Conservation (phyloP, 2,797 vertebrate species). For the Gambelia wislizenii region DNA sequence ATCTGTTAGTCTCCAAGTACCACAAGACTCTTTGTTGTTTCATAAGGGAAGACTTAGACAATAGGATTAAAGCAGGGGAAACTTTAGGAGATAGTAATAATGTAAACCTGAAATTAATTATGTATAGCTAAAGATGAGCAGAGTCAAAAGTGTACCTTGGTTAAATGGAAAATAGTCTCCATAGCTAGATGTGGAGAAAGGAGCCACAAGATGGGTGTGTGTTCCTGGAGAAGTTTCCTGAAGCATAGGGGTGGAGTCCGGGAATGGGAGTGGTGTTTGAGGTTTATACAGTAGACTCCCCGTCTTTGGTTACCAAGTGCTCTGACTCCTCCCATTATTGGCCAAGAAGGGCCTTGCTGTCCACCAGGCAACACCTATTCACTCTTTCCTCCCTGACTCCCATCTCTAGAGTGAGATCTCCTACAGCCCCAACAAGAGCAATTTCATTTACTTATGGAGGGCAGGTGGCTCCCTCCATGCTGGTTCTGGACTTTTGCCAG, state of each 20-base stretch:
- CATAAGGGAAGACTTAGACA: background rate
- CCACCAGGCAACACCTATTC: too few species aligned
- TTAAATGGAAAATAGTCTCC: background rate
- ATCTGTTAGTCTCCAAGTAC: too few species aligned
- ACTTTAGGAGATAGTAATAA: background rate
- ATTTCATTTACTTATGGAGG: background rate
- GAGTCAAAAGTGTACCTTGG: background rate
- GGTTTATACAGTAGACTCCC: background rate
- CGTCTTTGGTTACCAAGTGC: background rate
- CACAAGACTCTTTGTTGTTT: too few species aligned
- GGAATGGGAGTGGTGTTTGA: background rate
- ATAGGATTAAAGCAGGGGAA: background rate
- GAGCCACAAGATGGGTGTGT: background rate
- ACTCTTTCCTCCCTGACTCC: too few species aligned
- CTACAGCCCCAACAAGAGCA: background rate
- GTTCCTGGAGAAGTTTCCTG: background rate
- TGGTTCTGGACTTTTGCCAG: background rate
- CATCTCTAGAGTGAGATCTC: background rate
- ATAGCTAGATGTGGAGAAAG: background rate
- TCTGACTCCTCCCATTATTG: background rate
- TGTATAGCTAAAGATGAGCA: background rate
- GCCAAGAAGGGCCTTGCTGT: too few species aligned
- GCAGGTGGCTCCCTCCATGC: background rate
- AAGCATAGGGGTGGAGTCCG: background rate
- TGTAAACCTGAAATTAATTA: background rate